These are phyloP conservation scores for Rafetus swinhoei DNA, from an alignment of 2,113 vertebrate genomes.

Conservation along the genomic window DNA sequence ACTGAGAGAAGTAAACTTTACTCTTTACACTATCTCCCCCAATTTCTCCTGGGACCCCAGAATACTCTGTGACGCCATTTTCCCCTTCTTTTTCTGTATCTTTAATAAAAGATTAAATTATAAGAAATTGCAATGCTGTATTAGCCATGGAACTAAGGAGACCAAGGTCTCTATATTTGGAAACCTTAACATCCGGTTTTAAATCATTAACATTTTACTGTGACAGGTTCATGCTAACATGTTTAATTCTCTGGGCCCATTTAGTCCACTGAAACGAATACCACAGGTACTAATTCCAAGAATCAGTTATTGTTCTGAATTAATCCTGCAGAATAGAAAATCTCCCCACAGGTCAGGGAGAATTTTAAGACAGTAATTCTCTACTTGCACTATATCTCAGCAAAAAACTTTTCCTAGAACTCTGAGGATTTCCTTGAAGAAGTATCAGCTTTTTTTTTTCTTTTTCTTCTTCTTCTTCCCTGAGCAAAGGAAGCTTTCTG, in stretches of 20 bases:
- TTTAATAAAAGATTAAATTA: background rate
- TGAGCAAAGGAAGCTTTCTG: background rate
- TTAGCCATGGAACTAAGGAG: background rate
- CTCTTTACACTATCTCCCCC: background rate
- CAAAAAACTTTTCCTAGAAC: background rate
- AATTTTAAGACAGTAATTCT: background rate
- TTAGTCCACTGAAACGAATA: background rate
- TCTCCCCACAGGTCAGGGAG: background rate
- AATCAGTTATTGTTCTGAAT: background rate
- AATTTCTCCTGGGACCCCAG: background rate
- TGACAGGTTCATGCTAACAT: background rate
- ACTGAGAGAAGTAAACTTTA: background rate
- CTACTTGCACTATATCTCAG: background rate
- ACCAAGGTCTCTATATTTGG: background rate
- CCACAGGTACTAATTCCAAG: background rate
- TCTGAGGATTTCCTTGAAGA: background rate
- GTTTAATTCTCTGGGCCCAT: background rate
- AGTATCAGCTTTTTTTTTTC: background rate
- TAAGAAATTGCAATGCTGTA: background rate
- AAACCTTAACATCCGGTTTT: background rate
- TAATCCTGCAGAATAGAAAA: background rate
- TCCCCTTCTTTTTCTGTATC: background rate
- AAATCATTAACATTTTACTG: background rate
- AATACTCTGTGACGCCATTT: background rate
- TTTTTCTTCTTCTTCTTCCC: background rate